Evolutionary conservation across 1,140 invertebrate genomes (phyloP).

Genomic region (Magallana angulata): DNA sequence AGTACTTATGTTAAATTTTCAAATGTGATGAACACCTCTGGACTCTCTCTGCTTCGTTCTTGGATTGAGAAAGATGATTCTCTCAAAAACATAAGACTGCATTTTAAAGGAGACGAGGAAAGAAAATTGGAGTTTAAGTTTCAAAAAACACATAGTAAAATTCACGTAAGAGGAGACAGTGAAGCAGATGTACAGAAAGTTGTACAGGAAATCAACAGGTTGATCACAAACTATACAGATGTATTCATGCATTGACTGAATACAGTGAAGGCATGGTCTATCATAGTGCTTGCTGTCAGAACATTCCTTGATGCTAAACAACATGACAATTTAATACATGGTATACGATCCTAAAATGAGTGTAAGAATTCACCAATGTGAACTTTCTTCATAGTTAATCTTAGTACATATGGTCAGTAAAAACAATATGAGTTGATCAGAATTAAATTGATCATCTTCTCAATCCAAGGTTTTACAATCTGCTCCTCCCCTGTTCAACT

Average conservation of each 20-base stretch:
- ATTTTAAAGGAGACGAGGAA: background rate
- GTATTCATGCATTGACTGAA: background rate
- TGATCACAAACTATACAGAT: constrained; percentile 21
- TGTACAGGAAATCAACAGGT: background rate
- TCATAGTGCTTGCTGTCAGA: no score
- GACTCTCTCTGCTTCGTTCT: background rate
- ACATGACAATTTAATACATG: no score
- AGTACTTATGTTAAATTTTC: background rate
- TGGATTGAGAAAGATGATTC: background rate
- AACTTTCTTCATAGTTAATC: no score
- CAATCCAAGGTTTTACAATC: no score
- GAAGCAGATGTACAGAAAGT: background rate
- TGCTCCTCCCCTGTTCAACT: no score
- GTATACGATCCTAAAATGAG: no score
- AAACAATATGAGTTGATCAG: no score
- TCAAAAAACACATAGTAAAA: background rate
- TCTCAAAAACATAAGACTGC: background rate
- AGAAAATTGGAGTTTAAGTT: background rate
- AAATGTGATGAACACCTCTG: background rate
- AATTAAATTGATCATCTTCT: no score
- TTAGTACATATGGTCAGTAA: no score
- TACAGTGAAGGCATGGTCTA: no score
- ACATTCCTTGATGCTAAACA: no score
- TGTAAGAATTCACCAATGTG: no score
- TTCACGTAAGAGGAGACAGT: background rate